Base-by-base conservation (phyloP, 2,113 vertebrate species). In the Scartelaos histophorus region DNA sequence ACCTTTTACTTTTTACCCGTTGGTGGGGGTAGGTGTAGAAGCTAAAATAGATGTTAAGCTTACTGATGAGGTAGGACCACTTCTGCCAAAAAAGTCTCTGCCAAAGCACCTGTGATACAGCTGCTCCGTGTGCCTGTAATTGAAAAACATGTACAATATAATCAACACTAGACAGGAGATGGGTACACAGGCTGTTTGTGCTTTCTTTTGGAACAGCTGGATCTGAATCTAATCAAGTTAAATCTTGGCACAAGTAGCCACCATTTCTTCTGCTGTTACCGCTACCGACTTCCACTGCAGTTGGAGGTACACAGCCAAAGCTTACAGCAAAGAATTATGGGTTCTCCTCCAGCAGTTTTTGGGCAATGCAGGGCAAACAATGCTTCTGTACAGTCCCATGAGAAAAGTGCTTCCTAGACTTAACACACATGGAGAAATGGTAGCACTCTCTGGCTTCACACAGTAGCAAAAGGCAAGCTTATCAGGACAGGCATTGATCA, bases 181-280 rank as follows among this genome's bases (percentile, higher is more conserved):
- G 71, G 80, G 69, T 43, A n/a, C 34, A 70, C 66, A 62, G 43
- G 76, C 82, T 70, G 82, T 77, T 71, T 85, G 82, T 85, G 83
- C 83, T 81, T 75, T 87, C 85, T 86, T 85, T 91, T 83, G 88
- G 86, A 91, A 89, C 84, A 69, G 84, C 82, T 70, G 79, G 78
- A 81, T 89, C 85, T 87, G 91, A 86, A 86, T 90, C 88, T 92
- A 92, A 93, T 92, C 90, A 90, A 89, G 91, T 93, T 92, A 92
- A 87, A 89, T 82, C 86, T 80, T 75, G 82, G 85, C 85, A 90
- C 75, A 85, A 89, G 82, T 83, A 70, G 81, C 84, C 83, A 80
- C 85, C 71, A 76, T 77, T 79, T 78, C 79, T 79, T 73, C 80
- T 82, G 78, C 80, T 80, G 89, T 85, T 71, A 92, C 91, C 15